Evolutionary conservation across 1,140 invertebrate genomes (phyloP).

Genomic region (Leguminivora glycinivorella): DNA sequence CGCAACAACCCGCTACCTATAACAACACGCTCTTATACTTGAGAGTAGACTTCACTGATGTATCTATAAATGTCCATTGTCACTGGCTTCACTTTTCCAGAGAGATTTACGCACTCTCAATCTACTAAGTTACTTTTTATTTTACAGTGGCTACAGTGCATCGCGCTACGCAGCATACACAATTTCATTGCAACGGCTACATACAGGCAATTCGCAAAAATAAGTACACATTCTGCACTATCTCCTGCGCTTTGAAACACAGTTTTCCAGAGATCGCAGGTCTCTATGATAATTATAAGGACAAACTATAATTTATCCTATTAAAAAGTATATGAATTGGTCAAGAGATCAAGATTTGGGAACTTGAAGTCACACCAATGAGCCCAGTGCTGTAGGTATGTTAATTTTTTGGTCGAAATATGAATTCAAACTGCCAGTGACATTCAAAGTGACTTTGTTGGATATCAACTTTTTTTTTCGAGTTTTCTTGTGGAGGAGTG

Average conservation of each 20-base stretch:
- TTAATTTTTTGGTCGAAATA: neutral
- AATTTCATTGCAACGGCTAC: no score
- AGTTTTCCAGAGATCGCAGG: neutral
- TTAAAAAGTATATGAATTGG: no score
- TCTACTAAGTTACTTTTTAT: no score
- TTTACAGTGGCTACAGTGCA: no score
- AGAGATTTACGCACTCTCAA: no score
- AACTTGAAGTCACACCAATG: no score
- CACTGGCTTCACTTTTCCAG: neutral
- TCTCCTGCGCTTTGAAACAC: no score
- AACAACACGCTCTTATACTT: conserved; percentile 48
- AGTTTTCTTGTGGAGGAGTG: conserved; percentile 18
- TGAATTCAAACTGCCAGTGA: neutral
- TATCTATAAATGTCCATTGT: neutral
- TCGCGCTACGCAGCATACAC: no score
- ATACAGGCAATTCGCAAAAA: neutral
- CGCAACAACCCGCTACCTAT: conserved; percentile 51
- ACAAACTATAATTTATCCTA: neutral
- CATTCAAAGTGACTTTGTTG: neutral
- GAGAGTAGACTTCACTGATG: neutral
- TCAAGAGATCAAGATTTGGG: no score
- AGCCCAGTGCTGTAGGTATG: no score
- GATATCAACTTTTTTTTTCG: neutral
- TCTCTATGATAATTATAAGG: neutral
- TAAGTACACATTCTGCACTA: neutral